Base-by-base conservation (phyloP, 2,888 invertebrate species). In the Andrena fulva region DNA sequence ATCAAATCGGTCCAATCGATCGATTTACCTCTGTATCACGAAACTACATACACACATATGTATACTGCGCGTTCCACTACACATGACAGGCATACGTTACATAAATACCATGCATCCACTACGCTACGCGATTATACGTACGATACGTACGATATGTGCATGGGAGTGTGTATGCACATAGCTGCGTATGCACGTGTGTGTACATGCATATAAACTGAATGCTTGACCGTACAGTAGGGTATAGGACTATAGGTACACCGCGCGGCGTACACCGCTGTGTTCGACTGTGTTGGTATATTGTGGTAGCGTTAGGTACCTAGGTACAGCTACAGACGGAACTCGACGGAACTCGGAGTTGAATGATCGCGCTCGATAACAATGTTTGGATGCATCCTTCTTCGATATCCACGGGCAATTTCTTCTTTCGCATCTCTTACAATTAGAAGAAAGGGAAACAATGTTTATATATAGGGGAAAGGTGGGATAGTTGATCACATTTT, bases 21-120 rank as follows among this genome's bases (percentile, higher is more conserved):
- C 80, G 76, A 82, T 82, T 82, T 76, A 71, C 71, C 71, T 80
- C 29, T 80, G 48, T 82, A 82, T 82, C 82, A 80, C 31, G 67
- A 77, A 73, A 82, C 77, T 84, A 42, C 42, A 42, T 42, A 42
- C 42, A 42, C 42, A 42, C 42, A 16, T 42, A 42, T 42, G 12
- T 16, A 84, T 85, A 86, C 85, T 85, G 67, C 68, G 82, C 82
- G 73, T 68, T 82, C 66, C 67, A 77, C 76, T 70, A 82, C 80
- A 83, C 72, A 82, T 79, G 78, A 72, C 82, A 82, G 54, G 63
- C 79, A 71, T 70, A 73, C 86, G 79, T 82, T 82, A 86, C 82
- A 67, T 78, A 73, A 71, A 76, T 76, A 77, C 67, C 71, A 80
- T 71, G 50, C 74, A 67, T 78, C 74, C 67, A 70, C 66, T 42